Evolutionary conservation across 2,797 vertebrate genomes (phyloP).

Genomic region (Hafferia zeledoni): DNA sequence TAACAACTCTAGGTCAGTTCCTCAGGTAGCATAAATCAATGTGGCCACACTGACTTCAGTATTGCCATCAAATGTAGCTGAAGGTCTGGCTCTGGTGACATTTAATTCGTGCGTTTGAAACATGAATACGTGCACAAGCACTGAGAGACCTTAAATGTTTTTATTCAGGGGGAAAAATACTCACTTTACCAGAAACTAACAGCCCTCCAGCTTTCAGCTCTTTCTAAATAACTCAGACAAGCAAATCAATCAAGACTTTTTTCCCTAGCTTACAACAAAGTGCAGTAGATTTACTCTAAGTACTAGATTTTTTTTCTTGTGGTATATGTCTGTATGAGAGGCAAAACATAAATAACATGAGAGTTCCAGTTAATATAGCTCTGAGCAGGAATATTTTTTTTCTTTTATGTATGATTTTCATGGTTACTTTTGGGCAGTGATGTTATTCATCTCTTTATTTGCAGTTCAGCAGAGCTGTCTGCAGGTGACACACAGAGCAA

Average conservation of each 20-base stretch:
- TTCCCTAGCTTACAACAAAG: conserved; percentile 12
- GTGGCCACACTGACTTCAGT: neutral
- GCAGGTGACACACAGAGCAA: neutral
- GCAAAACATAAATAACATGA: conserved; percentile 57
- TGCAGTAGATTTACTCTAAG: conserved; percentile 38
- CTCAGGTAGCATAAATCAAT: conserved; percentile 6
- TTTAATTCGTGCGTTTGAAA: conserved; percentile 1
- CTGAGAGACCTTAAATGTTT: conserved; percentile 31
- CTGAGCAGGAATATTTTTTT: conserved; percentile 11
- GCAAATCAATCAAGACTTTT: conserved; percentile 47
- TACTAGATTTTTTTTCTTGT: neutral
- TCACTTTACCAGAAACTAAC: conserved; percentile 34
- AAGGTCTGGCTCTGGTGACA: conserved; percentile 19
- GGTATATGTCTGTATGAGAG: conserved; percentile 11
- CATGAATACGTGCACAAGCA: neutral
- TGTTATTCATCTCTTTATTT: conserved; percentile 28
- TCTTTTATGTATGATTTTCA: conserved; percentile 38
- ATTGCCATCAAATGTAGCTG: neutral
- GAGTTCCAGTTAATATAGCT: conserved; percentile 45
- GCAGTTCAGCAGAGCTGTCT: conserved; percentile 48
- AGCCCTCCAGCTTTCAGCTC: conserved; percentile 14
- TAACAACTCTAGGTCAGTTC: conserved; percentile 18
- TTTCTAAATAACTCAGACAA: conserved; percentile 39
- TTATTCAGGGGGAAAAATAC: conserved; percentile 6
- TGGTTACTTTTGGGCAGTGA: neutral